Evolutionary conservation across 1,140 invertebrate species (phyloP).

Genomic region (Grapholita molesta): DNA sequence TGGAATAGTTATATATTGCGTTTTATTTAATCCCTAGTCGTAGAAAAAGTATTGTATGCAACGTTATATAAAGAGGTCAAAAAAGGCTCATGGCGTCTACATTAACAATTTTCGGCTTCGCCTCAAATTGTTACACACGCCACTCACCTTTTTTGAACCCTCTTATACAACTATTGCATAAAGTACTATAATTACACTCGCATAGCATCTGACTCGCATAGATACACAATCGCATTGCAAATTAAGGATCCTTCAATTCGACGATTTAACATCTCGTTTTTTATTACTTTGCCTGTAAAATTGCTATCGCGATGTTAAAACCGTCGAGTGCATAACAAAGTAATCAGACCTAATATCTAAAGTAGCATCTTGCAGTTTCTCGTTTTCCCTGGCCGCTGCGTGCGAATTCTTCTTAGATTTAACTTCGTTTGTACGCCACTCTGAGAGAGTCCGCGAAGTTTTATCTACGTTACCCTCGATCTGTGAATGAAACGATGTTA

Average conservation of each 20-base stretch:
- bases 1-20: too few species aligned
- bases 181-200: constrained; percentile 17
- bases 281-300: constrained; percentile 17
- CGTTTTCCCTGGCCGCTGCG: constrained; percentile 89
- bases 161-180: too few species aligned
- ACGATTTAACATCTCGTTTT: not conserved
- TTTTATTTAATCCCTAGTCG: too few species aligned
- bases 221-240: constrained; percentile 22
- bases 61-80: too few species aligned
- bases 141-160: too few species aligned
- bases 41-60: too few species aligned
- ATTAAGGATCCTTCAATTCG: constrained; percentile 64
- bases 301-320: constrained; percentile 51
- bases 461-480: constrained; percentile 93
- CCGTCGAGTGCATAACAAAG: constrained; percentile 49
- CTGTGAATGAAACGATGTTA: constrained; percentile 41
- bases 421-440: constrained; percentile 90
- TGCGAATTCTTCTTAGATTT: constrained; percentile 94
- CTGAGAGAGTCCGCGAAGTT: constrained; percentile 87
- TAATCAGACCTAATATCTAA: constrained; percentile 73
- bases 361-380: constrained; percentile 89
- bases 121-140: too few species aligned
- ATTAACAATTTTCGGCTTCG: too few species aligned
- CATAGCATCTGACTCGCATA: constrained; percentile 32
- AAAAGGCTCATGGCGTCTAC: too few species aligned